Percentiles rank a stretch among this genome's conserved stretches.
Evolutionary conservation across 2,797 vertebrate species (phyloP).

Genomic region (Paratrypauchen microcephalus): DNA sequence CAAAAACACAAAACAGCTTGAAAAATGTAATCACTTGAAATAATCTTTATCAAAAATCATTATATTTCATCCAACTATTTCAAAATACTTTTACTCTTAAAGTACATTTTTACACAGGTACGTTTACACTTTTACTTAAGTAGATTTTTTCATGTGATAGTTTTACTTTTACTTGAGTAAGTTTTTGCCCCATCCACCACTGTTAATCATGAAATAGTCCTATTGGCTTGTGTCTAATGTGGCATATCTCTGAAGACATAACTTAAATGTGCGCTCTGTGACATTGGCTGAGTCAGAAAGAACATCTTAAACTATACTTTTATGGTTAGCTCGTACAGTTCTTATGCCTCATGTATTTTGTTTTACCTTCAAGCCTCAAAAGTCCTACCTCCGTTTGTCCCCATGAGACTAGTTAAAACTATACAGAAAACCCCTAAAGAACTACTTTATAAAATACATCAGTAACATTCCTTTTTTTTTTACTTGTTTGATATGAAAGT

Average conservation of each 20-base stretch:
- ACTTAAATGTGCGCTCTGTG: not conserved
- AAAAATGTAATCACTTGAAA: too few species aligned
- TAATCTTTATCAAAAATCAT: too few species aligned
- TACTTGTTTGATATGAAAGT: not conserved
- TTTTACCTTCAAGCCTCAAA: not conserved
- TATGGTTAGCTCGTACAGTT: not conserved
- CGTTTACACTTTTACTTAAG: too few species aligned
- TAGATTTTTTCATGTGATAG: too few species aligned
- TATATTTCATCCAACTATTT: too few species aligned
- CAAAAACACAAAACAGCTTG: too few species aligned
- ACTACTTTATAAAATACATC: not conserved
- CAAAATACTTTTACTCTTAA: too few species aligned
- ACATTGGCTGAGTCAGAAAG: not conserved
- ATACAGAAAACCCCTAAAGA: not conserved
- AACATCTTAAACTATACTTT: not conserved
- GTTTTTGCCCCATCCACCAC: too few species aligned
- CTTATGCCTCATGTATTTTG: not conserved
- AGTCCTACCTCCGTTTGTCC: not conserved
- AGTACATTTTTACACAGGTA: too few species aligned
- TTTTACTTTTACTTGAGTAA: too few species aligned
- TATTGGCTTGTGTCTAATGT: too few species aligned
- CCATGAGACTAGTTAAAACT: slow-evolving; percentile 1
- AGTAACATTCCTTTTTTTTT: not conserved
- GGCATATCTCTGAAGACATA: not conserved
- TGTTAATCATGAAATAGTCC: too few species aligned